Conservation (phyloP, 2,113 vertebrate species). For the Brachionichthys hirsutus region DNA sequence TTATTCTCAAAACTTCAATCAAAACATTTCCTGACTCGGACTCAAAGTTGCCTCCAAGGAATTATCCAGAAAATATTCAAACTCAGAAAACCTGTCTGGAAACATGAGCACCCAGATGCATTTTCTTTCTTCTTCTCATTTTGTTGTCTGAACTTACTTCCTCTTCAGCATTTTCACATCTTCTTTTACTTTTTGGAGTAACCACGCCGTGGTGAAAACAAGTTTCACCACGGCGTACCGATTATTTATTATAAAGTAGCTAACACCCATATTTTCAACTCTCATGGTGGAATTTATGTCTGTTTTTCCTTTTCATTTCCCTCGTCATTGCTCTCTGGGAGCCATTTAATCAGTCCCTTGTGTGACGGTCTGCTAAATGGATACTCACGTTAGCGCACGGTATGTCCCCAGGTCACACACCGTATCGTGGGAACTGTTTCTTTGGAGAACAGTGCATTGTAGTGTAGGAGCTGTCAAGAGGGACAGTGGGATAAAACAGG, state of each 20-base stretch:
- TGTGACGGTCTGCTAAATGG: slow-evolving; percentile 8
- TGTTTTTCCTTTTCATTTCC: slow-evolving; percentile 5
- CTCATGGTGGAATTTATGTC: slow-evolving; percentile 2
- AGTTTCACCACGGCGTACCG: too few species aligned
- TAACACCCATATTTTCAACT: slow-evolving; percentile 9
- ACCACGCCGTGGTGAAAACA: too few species aligned
- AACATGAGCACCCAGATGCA: slow-evolving; percentile 12
- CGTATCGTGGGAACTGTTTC: slow-evolving; percentile 65
- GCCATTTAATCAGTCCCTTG: slow-evolving; percentile 35
- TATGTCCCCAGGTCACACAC: slow-evolving; percentile 52
- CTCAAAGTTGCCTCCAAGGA: not conserved
- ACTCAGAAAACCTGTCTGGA: slow-evolving; percentile 4
- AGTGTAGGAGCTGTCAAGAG: slow-evolving; percentile 36
- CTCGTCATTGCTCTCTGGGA: slow-evolving; percentile 7
- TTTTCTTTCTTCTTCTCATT: slow-evolving; percentile 7
- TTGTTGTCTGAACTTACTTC: slow-evolving; percentile 39
- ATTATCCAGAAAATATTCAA: slow-evolving; percentile 7
- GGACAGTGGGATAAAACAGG: slow-evolving; percentile 55
- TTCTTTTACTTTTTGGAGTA: slow-evolving; percentile 34
- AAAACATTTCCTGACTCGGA: not conserved
- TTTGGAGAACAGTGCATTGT: slow-evolving; percentile 42
- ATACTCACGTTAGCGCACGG: slow-evolving; percentile 26
- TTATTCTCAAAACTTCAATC: too few species aligned
- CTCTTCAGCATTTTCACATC: slow-evolving; percentile 54
- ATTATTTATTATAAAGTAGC: not conserved